phyloP scores from a whole-genome alignment of 2,113 vertebrate species.

The Mixornis gularis region DNA sequence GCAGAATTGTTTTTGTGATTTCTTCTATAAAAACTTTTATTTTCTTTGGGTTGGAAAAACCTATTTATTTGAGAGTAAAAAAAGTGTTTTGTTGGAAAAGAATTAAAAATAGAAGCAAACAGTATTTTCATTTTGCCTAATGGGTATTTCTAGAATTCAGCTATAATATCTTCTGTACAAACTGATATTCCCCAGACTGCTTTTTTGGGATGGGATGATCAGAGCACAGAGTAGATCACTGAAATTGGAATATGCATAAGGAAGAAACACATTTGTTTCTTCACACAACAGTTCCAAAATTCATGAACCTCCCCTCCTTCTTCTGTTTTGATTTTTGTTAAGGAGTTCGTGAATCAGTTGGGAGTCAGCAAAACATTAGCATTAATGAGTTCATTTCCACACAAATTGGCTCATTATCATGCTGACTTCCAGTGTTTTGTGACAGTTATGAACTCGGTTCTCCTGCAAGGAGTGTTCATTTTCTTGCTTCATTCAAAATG shows the following conservation, averaged over 20 bases:
- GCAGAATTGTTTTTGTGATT: neutral
- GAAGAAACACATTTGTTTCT: neutral
- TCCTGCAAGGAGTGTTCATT: slow-evolving; percentile 51
- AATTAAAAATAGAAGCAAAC: neutral
- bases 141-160: neutral
- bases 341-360: slow-evolving; percentile 63
- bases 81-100: neutral
- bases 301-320: slow-evolving; percentile 32
- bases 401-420: slow-evolving; percentile 72
- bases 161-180: neutral
- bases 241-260: neutral
- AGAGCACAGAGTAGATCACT: neutral
- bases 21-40: neutral
- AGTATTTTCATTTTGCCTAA: neutral
- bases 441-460: slow-evolving; percentile 40
- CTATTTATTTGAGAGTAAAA: neutral
- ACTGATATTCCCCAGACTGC: neutral
- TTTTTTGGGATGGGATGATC: neutral
- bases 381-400: slow-evolving; percentile 76
- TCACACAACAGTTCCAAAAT: slow-evolving; percentile 31
- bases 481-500: slow-evolving; percentile 47
- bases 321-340: slow-evolving; percentile 64
- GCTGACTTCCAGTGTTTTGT: slow-evolving; percentile 58
- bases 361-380: slow-evolving; percentile 71
- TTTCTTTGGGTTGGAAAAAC: neutral